Evolutionary conservation across 1,140 invertebrate genomes (phyloP), one percentile per base, ranked within the genome.

Genomic region (Drosophila sproati): DNA sequence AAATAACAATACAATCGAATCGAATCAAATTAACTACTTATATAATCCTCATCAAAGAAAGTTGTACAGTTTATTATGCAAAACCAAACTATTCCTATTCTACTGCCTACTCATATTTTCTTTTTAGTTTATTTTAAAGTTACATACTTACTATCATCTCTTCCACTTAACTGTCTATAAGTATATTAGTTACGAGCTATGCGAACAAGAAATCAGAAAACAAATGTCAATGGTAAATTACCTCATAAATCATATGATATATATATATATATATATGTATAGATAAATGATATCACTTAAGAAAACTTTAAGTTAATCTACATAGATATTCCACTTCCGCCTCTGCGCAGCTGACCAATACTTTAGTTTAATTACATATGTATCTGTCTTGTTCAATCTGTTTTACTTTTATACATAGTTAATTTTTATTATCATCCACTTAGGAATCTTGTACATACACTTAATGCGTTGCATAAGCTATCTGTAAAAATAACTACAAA

Each of bases 11-110:
- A 68, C 51, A 74, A 76, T 70, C 56, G 57, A 73, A 74, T 74
- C 54, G 37, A 77, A 66, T 60, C 59, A 66, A 76, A 43, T 50
- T 50, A 69, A 86, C 57, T 60, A 78, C 48, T 0, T 55, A 48
- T 71, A 80, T 80, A 70, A 71, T 57, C 47, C 56, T 73, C 73
- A 56, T 70, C 54, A 86, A 82, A 64, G 20, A 74, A 82, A 82
- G 37, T 77, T 87, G 83, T 87, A 87, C 83, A 87, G 83, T 88
- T 87, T 77, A 73, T 64, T 79, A 87, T 74, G 80, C 85, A 77
- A 87, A 87, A 75, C 47, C 10, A 60, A 66, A 59, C 56, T 59
- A 61, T 67, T 56, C 20, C 37, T 60, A 52, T 64, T 28, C 48
- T 54, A n/a, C 50, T 63, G 10, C 59, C 48, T 56, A 35, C 20